A percentile compares a stretch with the other conserved stretches of the same genome.
Conservation (phyloP, 2,888 invertebrate species). For the Agapostemon virescens region DNA sequence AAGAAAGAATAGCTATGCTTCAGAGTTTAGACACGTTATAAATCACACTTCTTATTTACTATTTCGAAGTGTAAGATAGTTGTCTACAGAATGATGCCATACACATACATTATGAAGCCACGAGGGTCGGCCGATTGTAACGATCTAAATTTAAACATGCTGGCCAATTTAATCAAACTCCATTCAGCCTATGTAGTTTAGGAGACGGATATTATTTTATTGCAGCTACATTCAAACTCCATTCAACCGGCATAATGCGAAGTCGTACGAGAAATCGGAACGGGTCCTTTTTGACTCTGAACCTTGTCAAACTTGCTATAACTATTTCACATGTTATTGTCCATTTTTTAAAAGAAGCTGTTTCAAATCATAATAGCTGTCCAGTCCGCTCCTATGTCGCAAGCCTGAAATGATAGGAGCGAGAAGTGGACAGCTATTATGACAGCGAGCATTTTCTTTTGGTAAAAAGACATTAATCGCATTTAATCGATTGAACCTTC, state of each 20-base stretch:
- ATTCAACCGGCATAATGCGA: conserved; percentile 32
- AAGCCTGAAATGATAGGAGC: neutral
- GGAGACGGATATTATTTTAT: conserved; percentile 65
- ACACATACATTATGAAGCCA: conserved; percentile 52
- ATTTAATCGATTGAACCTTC: too few relatives aligned
- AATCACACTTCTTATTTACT: conserved; percentile 38
- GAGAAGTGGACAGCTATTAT: neutral
- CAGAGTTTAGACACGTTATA: neutral
- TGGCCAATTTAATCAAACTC: conserved; percentile 71
- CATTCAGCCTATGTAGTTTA: conserved; percentile 66
- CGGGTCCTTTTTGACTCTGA: neutral
- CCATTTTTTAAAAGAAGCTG: neutral
- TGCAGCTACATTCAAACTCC: conserved; percentile 50
- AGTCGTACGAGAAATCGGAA: neutral
- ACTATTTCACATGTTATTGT: neutral
- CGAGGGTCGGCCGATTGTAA: conserved; percentile 64
- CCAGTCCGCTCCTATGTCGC: neutral
- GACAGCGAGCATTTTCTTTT: too few relatives aligned
- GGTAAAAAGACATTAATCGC: too few relatives aligned
- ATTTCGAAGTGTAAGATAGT: conserved; percentile 50
- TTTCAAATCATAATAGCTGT: neutral
- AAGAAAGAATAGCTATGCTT: neutral
- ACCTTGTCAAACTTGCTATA: neutral
- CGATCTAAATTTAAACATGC: conserved; percentile 75
- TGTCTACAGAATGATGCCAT: conserved; percentile 39